Evolutionary conservation across 2,113 vertebrate species (phyloP), one percentile per base, ranked within the genome.

Genomic region (Actinemys pallida): DNA sequence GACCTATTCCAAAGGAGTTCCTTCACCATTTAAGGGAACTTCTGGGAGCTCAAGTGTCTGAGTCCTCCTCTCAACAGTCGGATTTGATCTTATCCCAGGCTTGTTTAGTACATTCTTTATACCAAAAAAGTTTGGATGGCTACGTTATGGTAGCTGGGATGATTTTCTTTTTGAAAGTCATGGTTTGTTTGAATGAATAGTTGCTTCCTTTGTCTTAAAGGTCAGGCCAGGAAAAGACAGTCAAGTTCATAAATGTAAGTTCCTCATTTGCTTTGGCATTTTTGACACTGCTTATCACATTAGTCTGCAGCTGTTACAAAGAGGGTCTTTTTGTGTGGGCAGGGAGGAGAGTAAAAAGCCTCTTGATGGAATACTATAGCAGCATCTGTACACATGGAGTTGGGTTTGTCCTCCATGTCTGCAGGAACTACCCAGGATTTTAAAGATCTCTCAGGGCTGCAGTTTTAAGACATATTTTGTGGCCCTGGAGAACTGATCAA

Each of bases 71-170:
- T 9, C 84, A 0, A 1, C 1, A 1, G n/a, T 62, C 22, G 45
- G 54, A 65, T 39, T 85, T 0, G 0, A 0, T 69, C 52, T n/a
- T 42, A 45, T 53, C 57, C 82, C 1, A 0, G 35, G 1, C 50
- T 1, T 29, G 1, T 0, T 0, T 0, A 1, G 2, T 0, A 0
- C 16, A 0, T 78, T 81, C 81, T 22, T 50, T 1, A 12, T 27
- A 25, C 72, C 94, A 8, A 2, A 25, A 82, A 56, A 91, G 65
- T 72, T 39, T 39, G 65, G n/a, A 39, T 0, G 5, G 13, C 79
- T 54, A 1, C 2, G 0, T 3, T 0, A 79, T 0, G 0, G 62
- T 62, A 5, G 17, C 11, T 0, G 5, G 82, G 88, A 35, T 94
- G 76, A 88, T 93, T 96, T 85, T 4, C 81, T 78, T 88, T 56